phyloP scores from a whole-genome alignment of 1,140 invertebrate genomes.

The Drosophila tsacasi region DNA sequence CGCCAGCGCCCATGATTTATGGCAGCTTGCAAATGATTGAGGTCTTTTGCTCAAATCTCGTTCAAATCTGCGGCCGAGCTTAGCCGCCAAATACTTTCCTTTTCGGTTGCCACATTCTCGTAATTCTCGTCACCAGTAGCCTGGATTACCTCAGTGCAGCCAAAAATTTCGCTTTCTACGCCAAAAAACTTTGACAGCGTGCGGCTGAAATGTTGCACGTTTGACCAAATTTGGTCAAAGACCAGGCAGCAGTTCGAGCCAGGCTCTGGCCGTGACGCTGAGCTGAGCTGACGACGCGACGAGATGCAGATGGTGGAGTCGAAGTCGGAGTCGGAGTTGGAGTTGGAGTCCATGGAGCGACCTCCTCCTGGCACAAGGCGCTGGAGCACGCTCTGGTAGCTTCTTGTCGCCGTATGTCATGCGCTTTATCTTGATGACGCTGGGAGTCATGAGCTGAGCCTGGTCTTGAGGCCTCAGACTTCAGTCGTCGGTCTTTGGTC shows the following conservation, averaged over 20 bases:
- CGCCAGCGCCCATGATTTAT: constrained; percentile 25
- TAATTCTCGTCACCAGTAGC: constrained; percentile 54
- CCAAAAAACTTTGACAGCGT: constrained; percentile 75
- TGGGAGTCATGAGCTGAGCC: constrained; percentile 52
- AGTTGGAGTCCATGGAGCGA: constrained; percentile 39
- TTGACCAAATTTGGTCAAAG: constrained; percentile 78
- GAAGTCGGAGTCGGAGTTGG: neutral
- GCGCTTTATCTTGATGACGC: constrained; percentile 79
- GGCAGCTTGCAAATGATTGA: constrained; percentile 4
- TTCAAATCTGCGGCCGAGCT: constrained; percentile 2
- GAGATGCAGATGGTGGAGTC: constrained; percentile 22
- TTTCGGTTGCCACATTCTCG: constrained; percentile 57
- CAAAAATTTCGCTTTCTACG: constrained; percentile 79
- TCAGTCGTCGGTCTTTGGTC: constrained; percentile 42
- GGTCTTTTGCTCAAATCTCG: constrained; percentile 15
- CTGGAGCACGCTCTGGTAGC: constrained; percentile 76
- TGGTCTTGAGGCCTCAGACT: constrained; percentile 65
- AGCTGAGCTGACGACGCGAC: constrained; percentile 4
- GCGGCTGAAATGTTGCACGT: constrained; percentile 81
- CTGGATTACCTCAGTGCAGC: constrained; percentile 66
- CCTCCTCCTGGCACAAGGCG: constrained; percentile 58
- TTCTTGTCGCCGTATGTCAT: constrained; percentile 83
- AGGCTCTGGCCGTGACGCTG: constrained; percentile 35
- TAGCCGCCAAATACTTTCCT: constrained; percentile 48
- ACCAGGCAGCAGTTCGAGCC: constrained; percentile 8